Conservation (phyloP, 1,140 invertebrate species). For the Kradibia gibbosae region DNA sequence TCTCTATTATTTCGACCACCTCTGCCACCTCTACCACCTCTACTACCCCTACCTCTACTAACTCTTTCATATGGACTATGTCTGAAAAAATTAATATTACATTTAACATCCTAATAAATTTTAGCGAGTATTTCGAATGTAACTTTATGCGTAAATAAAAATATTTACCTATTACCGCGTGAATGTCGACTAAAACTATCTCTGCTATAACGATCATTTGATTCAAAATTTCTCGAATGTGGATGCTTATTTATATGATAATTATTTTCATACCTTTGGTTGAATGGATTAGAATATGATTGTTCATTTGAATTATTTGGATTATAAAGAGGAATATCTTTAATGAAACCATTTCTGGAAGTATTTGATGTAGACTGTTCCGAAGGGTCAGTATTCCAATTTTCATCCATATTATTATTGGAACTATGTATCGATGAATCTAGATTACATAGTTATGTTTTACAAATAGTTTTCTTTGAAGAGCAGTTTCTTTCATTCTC, state of each 20-base stretch:
- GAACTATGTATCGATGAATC: not conserved
- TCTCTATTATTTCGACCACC: constrained; percentile 18
- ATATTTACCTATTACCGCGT: constrained; percentile 40
- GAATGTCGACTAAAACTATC: constrained; percentile 42
- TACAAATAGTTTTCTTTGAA: not conserved
- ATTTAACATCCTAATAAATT: constrained; percentile 3
- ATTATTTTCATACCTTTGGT: constrained; percentile 47
- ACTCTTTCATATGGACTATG: constrained; percentile 39
- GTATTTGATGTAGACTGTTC: constrained; percentile 10
- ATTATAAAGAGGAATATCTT: constrained; percentile 6
- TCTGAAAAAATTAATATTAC: constrained; percentile 30
- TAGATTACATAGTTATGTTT: not conserved
- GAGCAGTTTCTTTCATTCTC: not conserved
- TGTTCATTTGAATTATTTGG: constrained; percentile 12
- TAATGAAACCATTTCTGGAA: constrained; percentile 15
- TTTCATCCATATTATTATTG: constrained; percentile 28
- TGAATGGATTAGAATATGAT: constrained; percentile 18
- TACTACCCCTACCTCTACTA: constrained; percentile 35
- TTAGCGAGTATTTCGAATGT: not conserved
- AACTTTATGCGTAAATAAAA: no score
- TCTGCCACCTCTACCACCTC: constrained; percentile 32
- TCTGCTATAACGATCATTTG: constrained; percentile 23
- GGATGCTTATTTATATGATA: constrained; percentile 36
- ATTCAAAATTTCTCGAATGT: constrained; percentile 32
- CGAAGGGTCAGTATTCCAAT: constrained; percentile 37